phyloP scores from a whole-genome alignment of 2,113 vertebrate species.

The Oryzias woworae region DNA sequence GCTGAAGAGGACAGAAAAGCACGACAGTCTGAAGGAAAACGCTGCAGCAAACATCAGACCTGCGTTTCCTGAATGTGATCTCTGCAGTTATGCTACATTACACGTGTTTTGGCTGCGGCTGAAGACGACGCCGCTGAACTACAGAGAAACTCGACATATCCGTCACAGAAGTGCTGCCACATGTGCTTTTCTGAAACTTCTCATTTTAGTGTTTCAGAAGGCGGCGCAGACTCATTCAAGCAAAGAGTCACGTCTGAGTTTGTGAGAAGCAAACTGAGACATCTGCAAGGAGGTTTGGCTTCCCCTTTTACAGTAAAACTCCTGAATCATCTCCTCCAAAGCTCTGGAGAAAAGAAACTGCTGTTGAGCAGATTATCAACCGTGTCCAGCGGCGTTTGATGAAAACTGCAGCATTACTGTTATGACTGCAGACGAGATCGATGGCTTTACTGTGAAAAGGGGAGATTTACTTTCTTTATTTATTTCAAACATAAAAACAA shows the following conservation, averaged over 20 bases:
- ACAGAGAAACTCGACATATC: slow-evolving; percentile 25
- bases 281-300: no score
- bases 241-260: slow-evolving; percentile 8
- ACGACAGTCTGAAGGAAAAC: neutral
- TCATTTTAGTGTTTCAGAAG: slow-evolving; percentile 15
- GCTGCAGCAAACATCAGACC: slow-evolving; percentile 3
- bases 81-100: slow-evolving; percentile 45
- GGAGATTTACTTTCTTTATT: no score
- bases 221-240: neutral
- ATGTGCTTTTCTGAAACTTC: slow-evolving; percentile 31
- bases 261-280: neutral
- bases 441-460: no score
- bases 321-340: no score
- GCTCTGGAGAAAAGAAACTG: no score
- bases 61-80: slow-evolving; percentile 33
- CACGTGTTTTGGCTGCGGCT: slow-evolving; percentile 54
- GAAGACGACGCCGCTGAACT: slow-evolving; percentile 46
- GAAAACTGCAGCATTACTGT: no score
- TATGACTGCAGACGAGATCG: no score
- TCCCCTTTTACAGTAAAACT: no score
- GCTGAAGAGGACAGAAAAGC: neutral
- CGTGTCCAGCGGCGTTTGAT: no score
- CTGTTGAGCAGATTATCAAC: no score
- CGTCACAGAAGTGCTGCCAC: slow-evolving; percentile 38
- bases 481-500: no score